Base-by-base conservation (phyloP, 1,140 invertebrate species). In the Bombus fervidus region DNA sequence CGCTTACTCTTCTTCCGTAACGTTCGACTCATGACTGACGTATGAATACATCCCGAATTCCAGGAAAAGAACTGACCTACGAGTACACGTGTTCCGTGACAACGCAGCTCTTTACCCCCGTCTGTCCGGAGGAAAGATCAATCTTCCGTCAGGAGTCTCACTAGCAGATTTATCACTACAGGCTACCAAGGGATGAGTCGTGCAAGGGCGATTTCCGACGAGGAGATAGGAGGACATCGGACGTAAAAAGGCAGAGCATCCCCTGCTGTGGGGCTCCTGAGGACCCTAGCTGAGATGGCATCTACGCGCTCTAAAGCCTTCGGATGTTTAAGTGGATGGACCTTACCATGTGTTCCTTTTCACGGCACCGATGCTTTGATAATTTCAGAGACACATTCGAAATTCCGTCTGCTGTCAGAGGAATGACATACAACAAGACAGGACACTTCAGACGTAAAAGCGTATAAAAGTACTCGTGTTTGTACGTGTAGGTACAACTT, bases 141-240 rank as follows among this genome's bases (percentile, higher is more conserved):
- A 90, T 90, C 87, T 85, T 79, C 59, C 31, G 43, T 39, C 66
- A 71, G 41, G 69, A 85, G 41, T 71, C 85, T 81, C 57, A 31
- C 62, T 78, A 87, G 86, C 73, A 81, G 82, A 93, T 93, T 93
- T 92, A 93, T 92, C 91, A 92, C 88, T 84, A 72, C 12, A 71
- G 78, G 1, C 47, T 82, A 74, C 72, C 78, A 47, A 71, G 75
- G 76, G 86, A 89, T 75, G 76, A 86, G 57, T 43, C 75, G 87
- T 83, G 86, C 64, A 76, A 22, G 87, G 68, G 69, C n/a, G 34
- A 80, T 69, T 39, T 4, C 37, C 8, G 12, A 43, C 57, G 6
- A 25, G 28, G 31, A 59, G 69, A 64, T 66, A n/a, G 64, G 57
- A 47, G 59, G 72, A 83, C 73, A 22, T 47, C 62, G 18, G 37